These are phyloP conservation scores for Arremon aurantiirostris DNA, from an alignment of 2,797 vertebrate genomes.

Conservation along the genomic window DNA sequence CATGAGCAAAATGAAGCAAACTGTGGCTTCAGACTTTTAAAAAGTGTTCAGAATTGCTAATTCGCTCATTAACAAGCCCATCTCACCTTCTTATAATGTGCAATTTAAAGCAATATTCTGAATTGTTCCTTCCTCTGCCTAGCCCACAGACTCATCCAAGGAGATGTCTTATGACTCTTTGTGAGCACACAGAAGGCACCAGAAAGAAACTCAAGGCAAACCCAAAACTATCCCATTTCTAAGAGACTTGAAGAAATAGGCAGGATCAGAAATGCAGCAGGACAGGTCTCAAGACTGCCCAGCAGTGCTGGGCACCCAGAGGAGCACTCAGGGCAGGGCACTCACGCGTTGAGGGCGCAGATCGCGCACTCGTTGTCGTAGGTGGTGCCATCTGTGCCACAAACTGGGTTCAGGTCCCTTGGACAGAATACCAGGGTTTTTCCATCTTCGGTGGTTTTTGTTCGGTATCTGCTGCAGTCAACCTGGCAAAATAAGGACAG, in stretches of 20 bases:
- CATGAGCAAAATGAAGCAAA: not conserved
- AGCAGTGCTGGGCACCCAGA: not conserved
- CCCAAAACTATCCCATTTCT: not conserved
- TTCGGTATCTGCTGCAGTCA: not conserved
- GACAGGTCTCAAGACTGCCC: not conserved
- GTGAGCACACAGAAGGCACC: not conserved
- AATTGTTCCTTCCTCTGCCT: not conserved
- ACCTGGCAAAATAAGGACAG: constrained; percentile 9
- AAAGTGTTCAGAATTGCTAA: not conserved
- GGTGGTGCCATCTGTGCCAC: constrained; percentile 22
- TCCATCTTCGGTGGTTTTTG: not conserved
- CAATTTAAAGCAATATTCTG: not conserved
- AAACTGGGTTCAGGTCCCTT: not conserved
- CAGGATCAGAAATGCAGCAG: not conserved
- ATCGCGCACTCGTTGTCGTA: constrained; percentile 49
- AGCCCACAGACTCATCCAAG: not conserved
- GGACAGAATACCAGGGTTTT: not conserved
- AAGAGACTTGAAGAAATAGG: not conserved
- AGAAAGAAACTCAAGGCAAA: not conserved
- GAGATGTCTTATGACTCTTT: not conserved
- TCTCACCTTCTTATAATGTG: not conserved
- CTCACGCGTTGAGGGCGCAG: constrained; percentile 51
- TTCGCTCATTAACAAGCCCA: not conserved
- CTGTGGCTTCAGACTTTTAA: not conserved
- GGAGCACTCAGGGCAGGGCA: not conserved